phyloP scores from a whole-genome alignment of 2,113 vertebrate species.

The Xiphophorus couchianus region DNA sequence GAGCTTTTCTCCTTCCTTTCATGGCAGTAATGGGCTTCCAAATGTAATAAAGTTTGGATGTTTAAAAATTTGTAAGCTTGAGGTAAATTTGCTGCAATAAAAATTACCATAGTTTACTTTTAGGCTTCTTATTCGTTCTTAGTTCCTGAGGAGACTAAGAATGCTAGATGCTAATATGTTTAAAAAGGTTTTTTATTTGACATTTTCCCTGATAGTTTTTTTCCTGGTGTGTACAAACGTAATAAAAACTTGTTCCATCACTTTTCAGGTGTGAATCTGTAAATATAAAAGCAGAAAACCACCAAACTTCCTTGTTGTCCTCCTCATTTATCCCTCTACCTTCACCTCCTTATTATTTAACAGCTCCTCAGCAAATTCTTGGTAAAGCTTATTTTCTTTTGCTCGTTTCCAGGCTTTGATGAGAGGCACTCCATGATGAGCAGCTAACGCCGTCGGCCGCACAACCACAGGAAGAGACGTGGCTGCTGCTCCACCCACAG shows the following conservation, averaged over 20 bases:
- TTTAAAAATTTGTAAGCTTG: background rate
- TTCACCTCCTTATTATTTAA: too few species aligned
- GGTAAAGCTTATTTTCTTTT: background rate
- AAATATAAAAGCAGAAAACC: background rate
- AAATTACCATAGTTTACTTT: too few species aligned
- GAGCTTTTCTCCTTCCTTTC: too few species aligned
- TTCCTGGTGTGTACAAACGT: background rate
- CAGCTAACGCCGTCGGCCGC: slow-evolving; percentile 70
- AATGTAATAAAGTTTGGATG: background rate
- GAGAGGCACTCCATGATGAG: slow-evolving; percentile 74
- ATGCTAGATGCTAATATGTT: too few species aligned
- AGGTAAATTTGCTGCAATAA: too few species aligned
- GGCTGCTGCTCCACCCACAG: slow-evolving; percentile 70
- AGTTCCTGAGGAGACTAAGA: too few species aligned
- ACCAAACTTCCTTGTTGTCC: background rate
- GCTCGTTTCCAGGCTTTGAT: slow-evolving; percentile 60
- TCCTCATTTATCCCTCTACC: too few species aligned
- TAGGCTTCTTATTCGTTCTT: too few species aligned
- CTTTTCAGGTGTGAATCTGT: background rate
- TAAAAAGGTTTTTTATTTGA: background rate
- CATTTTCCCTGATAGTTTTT: background rate
- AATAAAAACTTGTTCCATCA: background rate
- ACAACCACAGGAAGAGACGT: slow-evolving; percentile 70
- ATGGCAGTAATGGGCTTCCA: too few species aligned
- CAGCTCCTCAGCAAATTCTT: background rate